phyloP scores from a whole-genome alignment of 2,113 vertebrate genomes.

The Neofelis nebulosa region DNA sequence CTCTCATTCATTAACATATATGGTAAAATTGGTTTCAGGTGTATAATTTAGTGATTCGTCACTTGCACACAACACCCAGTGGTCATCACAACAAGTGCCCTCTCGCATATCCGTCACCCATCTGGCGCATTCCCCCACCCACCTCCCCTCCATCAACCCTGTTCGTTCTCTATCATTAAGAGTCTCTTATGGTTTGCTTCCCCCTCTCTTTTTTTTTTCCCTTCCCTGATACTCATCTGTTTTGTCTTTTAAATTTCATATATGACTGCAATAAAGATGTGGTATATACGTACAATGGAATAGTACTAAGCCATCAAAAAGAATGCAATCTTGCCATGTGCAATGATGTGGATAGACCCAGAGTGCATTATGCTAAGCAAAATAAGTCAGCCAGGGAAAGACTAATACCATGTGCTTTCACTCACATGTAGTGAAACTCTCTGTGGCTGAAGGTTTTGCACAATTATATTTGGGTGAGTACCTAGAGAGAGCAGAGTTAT shows the following conservation, averaged over 20 bases:
- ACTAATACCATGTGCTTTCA: not conserved
- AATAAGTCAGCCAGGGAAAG: not conserved
- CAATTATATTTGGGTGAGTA: not conserved
- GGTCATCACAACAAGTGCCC: not conserved
- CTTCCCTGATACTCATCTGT: not conserved
- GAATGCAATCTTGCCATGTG: not conserved
- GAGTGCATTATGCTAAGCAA: not conserved
- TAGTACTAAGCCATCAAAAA: not conserved
- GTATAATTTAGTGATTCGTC: not conserved
- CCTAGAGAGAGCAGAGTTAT: not conserved
- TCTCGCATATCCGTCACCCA: not conserved
- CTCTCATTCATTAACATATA: not conserved
- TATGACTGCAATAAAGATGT: not conserved
- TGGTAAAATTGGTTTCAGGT: not conserved
- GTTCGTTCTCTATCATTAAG: not conserved
- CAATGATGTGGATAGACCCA: not conserved
- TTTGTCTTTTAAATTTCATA: not conserved
- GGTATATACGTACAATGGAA: not conserved
- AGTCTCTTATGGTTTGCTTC: not conserved
- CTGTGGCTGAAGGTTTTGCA: not conserved
- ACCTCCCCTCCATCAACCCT: not conserved
- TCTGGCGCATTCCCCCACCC: not conserved
- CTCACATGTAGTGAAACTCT: not conserved
- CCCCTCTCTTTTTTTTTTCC: not conserved
- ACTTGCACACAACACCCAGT: not conserved